These are phyloP conservation scores for Drosophila affinis DNA, from an alignment of 2,888 invertebrate genomes.

Conservation along the genomic window DNA sequence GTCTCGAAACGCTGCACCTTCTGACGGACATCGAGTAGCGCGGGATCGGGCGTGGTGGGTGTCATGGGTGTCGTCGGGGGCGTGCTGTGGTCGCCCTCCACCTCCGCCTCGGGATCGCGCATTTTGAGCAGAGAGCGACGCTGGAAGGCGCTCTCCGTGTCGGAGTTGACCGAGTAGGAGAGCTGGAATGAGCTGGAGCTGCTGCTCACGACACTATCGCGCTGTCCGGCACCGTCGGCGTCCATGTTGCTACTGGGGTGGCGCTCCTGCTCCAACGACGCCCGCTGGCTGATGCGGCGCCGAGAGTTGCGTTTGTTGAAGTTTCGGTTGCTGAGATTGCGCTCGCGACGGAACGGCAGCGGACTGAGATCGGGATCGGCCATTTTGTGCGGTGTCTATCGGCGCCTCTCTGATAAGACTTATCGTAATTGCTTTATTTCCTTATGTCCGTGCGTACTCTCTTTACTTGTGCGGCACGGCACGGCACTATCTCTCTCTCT, in stretches of 20 bases:
- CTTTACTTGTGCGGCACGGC: background rate
- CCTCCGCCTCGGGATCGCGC: constrained; percentile 41
- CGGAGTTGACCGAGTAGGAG: constrained; percentile 81
- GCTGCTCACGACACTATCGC: constrained; percentile 49
- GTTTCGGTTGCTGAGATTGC: constrained; percentile 80
- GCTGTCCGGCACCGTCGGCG: constrained; percentile 51
- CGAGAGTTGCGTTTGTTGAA: constrained; percentile 76
- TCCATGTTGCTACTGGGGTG: constrained; percentile 48
- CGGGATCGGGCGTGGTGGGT: constrained; percentile 68
- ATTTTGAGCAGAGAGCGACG: constrained; percentile 75
- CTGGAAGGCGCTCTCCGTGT: constrained; percentile 80
- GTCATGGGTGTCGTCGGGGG: constrained; percentile 20
- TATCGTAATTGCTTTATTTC: constrained; percentile 46
- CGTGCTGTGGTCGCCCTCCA: background rate
- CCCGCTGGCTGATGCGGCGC: constrained; percentile 64
- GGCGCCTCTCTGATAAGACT: constrained; percentile 48
- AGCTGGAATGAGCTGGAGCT: constrained; percentile 73
- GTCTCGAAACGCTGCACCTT: constrained; percentile 80
- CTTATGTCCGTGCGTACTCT: background rate
- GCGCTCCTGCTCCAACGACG: constrained; percentile 47
- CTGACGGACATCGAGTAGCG: constrained; percentile 75
- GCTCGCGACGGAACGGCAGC: constrained; percentile 79
- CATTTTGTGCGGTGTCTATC: constrained; percentile 53
- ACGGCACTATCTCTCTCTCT: background rate
- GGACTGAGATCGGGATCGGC: constrained; percentile 79